Conservation (phyloP, 1,140 invertebrate genomes). For the Cylas formicarius region DNA sequence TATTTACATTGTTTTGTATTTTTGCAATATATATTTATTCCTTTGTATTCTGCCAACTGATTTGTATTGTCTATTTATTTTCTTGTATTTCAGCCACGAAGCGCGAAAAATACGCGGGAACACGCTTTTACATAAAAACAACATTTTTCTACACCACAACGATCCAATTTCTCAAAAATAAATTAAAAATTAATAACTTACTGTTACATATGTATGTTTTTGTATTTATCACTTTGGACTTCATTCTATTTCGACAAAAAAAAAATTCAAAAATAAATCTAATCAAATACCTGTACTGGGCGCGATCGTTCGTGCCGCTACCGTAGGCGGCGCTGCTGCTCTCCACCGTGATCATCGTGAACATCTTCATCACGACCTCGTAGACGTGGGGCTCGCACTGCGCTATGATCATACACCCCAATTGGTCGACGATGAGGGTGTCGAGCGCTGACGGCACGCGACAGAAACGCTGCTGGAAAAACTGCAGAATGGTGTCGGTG, state of each 20-base stretch:
- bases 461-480: conserved; percentile 88
- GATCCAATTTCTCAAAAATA: neutral
- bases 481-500: conserved; percentile 91
- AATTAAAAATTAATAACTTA: conserved; percentile 2
- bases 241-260: too few species aligned
- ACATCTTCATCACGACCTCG: conserved; percentile 97
- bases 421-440: conserved; percentile 90
- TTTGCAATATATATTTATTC: too few species aligned
- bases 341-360: conserved; percentile 89
- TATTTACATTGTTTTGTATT: too few species aligned
- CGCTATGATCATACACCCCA: conserved; percentile 95
- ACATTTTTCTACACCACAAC: too few species aligned
- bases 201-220: neutral
- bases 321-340: conserved; percentile 86
- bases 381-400: conserved; percentile 78
- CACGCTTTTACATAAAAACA: too few species aligned
- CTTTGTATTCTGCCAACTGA: too few species aligned
- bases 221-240: too few species aligned
- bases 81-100: too few species aligned
- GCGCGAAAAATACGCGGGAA: too few species aligned
- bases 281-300: conserved; percentile 60
- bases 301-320: conserved; percentile 54
- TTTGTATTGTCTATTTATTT: too few species aligned
- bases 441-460: conserved; percentile 82
- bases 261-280: conserved; percentile 8